phyloP scores from a whole-genome alignment of 2,888 invertebrate genomes.

The Spialia ferax region DNA sequence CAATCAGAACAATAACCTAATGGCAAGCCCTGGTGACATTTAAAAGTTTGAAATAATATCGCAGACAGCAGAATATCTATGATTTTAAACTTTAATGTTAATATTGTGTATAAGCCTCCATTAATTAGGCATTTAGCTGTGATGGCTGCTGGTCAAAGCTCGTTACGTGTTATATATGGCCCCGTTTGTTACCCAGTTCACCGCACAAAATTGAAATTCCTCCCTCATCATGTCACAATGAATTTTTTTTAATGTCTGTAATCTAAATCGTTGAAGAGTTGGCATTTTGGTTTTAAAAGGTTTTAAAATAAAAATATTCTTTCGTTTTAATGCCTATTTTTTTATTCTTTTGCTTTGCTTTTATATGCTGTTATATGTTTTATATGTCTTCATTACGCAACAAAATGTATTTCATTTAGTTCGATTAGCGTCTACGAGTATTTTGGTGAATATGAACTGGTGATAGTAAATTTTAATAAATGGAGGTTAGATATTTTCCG shows the following conservation, averaged over 20 bases:
- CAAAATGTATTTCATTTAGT: no score
- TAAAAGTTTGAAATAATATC: no score
- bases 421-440: no score
- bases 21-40: no score
- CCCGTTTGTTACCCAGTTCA: slow-evolving; percentile 14
- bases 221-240: slow-evolving; percentile 3
- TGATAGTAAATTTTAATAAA: no score
- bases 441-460: no score
- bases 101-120: slow-evolving; percentile 4
- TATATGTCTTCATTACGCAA: no score
- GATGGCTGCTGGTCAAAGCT: slow-evolving; percentile 10
- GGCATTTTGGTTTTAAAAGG: background rate
- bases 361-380: no score
- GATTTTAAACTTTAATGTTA: background rate
- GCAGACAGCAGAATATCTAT: background rate
- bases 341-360: no score
- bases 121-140: slow-evolving; percentile 17
- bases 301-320: background rate
- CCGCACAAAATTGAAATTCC: slow-evolving; percentile 35
- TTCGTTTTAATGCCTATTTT: no score
- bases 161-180: slow-evolving; percentile 29
- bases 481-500: no score
- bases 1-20: no score
- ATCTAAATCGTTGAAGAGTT: background rate
- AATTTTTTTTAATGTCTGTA: background rate